Conservation (phyloP, 2,113 vertebrate genomes). For the Phalacrocorax pelagicus region DNA sequence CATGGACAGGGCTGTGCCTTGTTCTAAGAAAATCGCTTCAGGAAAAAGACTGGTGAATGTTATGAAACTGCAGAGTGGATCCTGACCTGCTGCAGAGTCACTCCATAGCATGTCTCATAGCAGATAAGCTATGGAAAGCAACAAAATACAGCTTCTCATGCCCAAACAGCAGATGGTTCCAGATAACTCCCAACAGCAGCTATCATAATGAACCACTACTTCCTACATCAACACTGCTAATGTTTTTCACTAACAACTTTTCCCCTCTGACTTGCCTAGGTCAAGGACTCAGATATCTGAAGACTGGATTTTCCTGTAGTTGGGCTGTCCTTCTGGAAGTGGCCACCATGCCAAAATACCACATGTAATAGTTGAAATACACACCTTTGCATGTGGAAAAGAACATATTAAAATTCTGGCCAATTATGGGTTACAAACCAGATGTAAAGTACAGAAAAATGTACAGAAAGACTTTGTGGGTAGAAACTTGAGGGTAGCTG, state of each 20-base stretch:
- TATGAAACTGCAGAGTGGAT: background rate
- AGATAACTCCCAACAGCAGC: background rate
- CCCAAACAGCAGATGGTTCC: background rate
- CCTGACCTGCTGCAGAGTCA: background rate
- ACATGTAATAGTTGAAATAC: background rate
- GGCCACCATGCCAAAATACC: background rate
- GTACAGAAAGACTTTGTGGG: background rate
- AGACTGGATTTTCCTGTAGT: background rate
- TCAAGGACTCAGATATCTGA: background rate
- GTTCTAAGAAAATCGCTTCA: background rate
- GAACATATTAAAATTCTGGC: background rate
- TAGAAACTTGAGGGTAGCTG: background rate
- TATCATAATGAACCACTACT: background rate
- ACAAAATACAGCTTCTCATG: background rate
- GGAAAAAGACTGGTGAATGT: background rate
- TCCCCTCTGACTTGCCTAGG: background rate
- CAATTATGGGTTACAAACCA: background rate
- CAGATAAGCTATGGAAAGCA: conserved; percentile 1
- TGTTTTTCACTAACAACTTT: background rate
- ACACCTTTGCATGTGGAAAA: background rate
- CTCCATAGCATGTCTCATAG: background rate
- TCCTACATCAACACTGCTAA: background rate
- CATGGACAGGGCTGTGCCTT: background rate
- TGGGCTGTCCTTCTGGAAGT: background rate
- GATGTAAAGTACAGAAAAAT: background rate